A percentile compares a stretch with the other conserved stretches of the same genome.
These are phyloP conservation scores for Leucophora obtusa DNA, from an alignment of 2,888 invertebrate genomes.

Conservation along the genomic window DNA sequence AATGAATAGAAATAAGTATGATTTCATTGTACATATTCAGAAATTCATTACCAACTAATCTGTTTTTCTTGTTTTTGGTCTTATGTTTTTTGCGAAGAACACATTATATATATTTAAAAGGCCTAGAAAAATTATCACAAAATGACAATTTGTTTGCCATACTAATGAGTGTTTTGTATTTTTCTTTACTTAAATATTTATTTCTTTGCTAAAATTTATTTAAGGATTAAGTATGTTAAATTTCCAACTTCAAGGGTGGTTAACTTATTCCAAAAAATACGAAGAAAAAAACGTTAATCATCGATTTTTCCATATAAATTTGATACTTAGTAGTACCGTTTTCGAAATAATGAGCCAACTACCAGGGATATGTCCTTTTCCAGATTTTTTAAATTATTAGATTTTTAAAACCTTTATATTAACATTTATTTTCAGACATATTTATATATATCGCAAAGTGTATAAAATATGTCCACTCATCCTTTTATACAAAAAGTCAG, in stretches of 20 bases:
- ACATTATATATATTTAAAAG: constrained; percentile 37
- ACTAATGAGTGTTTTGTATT: constrained; percentile 44
- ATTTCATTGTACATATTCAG: constrained; percentile 22
- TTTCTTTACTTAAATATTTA: background rate
- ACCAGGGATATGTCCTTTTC: too few relatives aligned
- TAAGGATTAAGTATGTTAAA: constrained; percentile 44
- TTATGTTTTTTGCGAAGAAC: constrained; percentile 6
- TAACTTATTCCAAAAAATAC: too few relatives aligned
- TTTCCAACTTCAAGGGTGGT: constrained; percentile 30
- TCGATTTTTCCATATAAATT: too few relatives aligned
- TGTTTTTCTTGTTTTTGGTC: constrained; percentile 18
- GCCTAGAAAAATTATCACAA: constrained; percentile 50
- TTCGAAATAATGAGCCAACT: too few relatives aligned
- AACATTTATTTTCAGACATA: too few relatives aligned
- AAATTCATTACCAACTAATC: constrained; percentile 55
- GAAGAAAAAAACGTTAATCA: too few relatives aligned
- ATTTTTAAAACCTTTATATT: too few relatives aligned
- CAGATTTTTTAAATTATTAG: too few relatives aligned
- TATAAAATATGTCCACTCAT: too few relatives aligned
- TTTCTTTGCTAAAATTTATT: constrained; percentile 28
- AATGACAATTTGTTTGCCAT: constrained; percentile 57
- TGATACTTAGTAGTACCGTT: too few relatives aligned
- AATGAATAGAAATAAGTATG: background rate
- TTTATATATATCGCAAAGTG: too few relatives aligned
- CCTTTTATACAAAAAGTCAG: too few relatives aligned